phyloP scores from a whole-genome alignment of 2,888 invertebrate species.

The Apamea sordens region DNA sequence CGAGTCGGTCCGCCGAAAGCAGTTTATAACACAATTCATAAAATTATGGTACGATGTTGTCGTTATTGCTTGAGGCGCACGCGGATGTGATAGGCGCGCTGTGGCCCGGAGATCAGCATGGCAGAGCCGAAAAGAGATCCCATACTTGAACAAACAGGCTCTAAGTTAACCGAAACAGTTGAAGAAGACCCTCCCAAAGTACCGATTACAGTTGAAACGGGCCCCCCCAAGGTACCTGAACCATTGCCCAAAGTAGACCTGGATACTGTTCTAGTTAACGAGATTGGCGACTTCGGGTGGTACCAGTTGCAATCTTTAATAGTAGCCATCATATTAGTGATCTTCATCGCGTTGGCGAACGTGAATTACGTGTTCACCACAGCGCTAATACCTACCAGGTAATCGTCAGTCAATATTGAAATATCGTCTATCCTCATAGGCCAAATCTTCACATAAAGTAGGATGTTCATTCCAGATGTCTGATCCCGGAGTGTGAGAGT shows the following conservation, averaged over 20 bases:
- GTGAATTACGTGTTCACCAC: slow-evolving; percentile 79
- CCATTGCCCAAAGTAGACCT: slow-evolving; percentile 10
- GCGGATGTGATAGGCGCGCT: background rate
- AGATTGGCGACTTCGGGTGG: slow-evolving; percentile 78
- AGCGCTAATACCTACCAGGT: slow-evolving; percentile 78
- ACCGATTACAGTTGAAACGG: background rate
- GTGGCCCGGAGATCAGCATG: slow-evolving; percentile 4
- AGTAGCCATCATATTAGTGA: slow-evolving; percentile 69
- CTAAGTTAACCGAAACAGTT: background rate
- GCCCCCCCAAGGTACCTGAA: background rate
- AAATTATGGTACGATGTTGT: background rate
- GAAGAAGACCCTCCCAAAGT: background rate
- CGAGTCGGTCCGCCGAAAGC: background rate
- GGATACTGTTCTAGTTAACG: slow-evolving; percentile 75
- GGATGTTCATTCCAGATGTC: slow-evolving; percentile 41
- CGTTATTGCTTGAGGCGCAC: background rate
- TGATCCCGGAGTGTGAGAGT: slow-evolving; percentile 70
- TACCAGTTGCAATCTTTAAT: slow-evolving; percentile 73
- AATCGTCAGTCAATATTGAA: slow-evolving; percentile 14
- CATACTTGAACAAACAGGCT: background rate
- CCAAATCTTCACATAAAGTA: background rate
- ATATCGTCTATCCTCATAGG: background rate
- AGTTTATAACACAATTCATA: background rate
- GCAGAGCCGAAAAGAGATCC: background rate
- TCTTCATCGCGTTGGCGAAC: slow-evolving; percentile 71